These are phyloP conservation scores for Scytalopus superciliaris DNA, from an alignment of 2,113 vertebrate genomes.

Conservation along the genomic window DNA sequence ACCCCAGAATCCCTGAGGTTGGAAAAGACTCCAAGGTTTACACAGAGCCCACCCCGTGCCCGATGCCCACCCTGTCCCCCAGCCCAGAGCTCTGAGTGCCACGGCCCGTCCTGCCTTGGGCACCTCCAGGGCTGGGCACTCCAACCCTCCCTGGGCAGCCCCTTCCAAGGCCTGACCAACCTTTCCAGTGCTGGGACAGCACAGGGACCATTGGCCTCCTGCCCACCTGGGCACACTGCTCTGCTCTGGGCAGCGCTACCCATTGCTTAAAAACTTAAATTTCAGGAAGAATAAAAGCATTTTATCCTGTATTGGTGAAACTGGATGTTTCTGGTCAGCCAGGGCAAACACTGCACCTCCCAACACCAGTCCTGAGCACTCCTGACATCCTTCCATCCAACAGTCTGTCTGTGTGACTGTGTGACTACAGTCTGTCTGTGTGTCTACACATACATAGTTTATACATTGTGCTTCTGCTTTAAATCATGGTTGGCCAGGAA, in stretches of 20 bases:
- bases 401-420: no score
- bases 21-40: background rate
- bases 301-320: background rate
- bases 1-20: background rate
- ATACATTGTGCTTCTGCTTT: background rate
- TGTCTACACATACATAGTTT: accelerated
- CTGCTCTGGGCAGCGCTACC: background rate
- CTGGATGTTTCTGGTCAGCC: accelerated
- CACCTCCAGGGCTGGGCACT: background rate
- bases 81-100: background rate
- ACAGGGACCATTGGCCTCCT: background rate
- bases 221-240: background rate
- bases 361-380: accelerated
- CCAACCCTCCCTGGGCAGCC: background rate
- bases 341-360: background rate
- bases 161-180: background rate
- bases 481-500: background rate
- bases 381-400: background rate
- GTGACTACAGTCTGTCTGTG: accelerated
- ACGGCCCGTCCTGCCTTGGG: background rate
- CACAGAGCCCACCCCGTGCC: accelerated
- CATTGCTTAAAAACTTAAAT: background rate
- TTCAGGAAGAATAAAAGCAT: background rate
- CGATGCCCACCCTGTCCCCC: no score
- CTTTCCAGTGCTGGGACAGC: background rate